phyloP scores from a whole-genome alignment of 2,797 vertebrate genomes.

The Adelosebastes latens region DNA sequence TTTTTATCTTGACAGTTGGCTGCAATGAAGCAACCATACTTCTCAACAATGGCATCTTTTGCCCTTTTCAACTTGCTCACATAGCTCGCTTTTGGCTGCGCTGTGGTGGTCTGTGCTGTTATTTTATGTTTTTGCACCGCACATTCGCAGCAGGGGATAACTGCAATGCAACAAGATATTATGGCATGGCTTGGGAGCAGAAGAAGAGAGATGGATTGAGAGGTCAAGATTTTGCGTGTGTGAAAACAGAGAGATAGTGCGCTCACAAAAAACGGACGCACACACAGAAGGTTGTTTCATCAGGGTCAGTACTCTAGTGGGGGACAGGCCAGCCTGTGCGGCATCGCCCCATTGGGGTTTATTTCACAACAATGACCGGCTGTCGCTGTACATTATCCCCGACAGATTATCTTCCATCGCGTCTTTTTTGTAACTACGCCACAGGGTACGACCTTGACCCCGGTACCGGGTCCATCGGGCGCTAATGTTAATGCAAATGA shows the following conservation, averaged over 20 bases:
- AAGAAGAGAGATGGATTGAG: slow-evolving; percentile 21
- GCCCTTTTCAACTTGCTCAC: slow-evolving; percentile 26
- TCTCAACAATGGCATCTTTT: slow-evolving; percentile 13
- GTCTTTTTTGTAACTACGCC: too few relatives aligned
- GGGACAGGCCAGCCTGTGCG: slow-evolving; percentile 41
- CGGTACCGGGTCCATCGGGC: too few relatives aligned
- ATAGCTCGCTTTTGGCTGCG: slow-evolving; percentile 1
- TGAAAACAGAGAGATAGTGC: background rate
- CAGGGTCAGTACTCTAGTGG: slow-evolving; percentile 58
- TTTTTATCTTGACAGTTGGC: background rate
- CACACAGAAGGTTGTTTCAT: slow-evolving; percentile 45
- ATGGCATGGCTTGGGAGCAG: background rate
- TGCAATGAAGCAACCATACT: background rate
- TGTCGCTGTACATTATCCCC: too few relatives aligned
- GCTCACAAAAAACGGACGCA: background rate
- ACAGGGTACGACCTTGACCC: too few relatives aligned
- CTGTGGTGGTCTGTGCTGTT: slow-evolving; percentile 4
- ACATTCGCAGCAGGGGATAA: slow-evolving; percentile 12
- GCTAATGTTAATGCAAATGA: background rate
- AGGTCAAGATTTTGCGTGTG: slow-evolving; percentile 5
- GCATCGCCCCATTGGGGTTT: too few relatives aligned
- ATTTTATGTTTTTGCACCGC: background rate
- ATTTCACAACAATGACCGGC: too few relatives aligned
- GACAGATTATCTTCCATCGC: too few relatives aligned
- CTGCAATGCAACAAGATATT: slow-evolving; percentile 15